Base-by-base conservation (phyloP, 2,797 vertebrate species). In the Peromyscus melanophrys region DNA sequence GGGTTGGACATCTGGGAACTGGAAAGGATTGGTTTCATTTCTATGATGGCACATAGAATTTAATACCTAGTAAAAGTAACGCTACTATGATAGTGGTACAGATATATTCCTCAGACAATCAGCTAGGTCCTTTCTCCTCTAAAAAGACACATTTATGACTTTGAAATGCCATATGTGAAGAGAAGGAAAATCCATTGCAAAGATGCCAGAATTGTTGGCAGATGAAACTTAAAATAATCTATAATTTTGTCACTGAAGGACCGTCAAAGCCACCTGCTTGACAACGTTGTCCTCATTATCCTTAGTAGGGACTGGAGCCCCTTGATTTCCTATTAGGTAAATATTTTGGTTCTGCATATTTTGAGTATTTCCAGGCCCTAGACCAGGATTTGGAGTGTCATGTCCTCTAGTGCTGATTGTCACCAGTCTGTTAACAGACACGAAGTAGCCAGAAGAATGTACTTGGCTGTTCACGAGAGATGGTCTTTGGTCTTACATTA, bases 141-240 rank as follows among this genome's bases (percentile, higher is more conserved):
- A 80, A 57, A 40, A 6, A 46, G 19, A 46, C 5, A 43, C 61
- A 81, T 57, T 71, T 57, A 46, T 85, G 40, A 55, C 61, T 93
- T 88, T 89, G 84, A 81, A 85, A 76, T 16, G 10, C 57, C 34
- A 1, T 34, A 17, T 43, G 8, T 76, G 43, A 57, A 65, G 81
- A 55, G 27, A 12, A 34, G 9, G 27, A 78, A 7, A 21, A 75
- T 67, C 17, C 61, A 49, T 80, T 75, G 55, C 40, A 80, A 67
- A 97, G 61, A 25, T 49, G 16, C 31, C 31, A 46, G 37, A 91
- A 76, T 84, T 55, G 11, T 37, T 84, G 29, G 91, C 89, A 85
- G n/a, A 21, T 31, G 78, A 82, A 63, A 71, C 43, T 63, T 71
- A 29, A 46, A 91, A 23, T 29, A 21, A 9, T 57, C 34, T n/a